phyloP scores from a whole-genome alignment of 2,113 vertebrate species.

The Galemys pyrenaicus region DNA sequence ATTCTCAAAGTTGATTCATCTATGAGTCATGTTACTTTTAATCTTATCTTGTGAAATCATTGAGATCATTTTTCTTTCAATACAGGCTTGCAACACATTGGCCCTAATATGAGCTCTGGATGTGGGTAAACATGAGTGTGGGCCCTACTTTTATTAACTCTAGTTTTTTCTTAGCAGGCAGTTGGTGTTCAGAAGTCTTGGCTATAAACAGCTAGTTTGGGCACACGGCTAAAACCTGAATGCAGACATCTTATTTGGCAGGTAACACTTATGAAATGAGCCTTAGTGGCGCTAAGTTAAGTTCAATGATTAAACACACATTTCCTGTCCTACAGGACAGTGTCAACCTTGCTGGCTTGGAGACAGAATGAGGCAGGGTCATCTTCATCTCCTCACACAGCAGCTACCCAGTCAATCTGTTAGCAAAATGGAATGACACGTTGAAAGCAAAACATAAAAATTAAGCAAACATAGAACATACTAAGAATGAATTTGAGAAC shows the following conservation, averaged over 20 bases:
- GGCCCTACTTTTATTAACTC: slow-evolving; percentile 67
- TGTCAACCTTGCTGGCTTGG: not conserved
- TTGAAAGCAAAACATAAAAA: not conserved
- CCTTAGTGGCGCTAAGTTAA: not conserved
- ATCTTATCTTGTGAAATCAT: slow-evolving; percentile 80
- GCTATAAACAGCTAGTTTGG: not conserved
- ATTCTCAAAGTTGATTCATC: slow-evolving; percentile 78
- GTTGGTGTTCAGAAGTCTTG: slow-evolving; percentile 29
- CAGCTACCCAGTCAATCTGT: not conserved
- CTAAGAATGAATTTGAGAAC: not conserved
- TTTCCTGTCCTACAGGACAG: not conserved
- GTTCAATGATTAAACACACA: not conserved
- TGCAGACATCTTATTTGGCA: slow-evolving; percentile 22
- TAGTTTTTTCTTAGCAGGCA: slow-evolving; percentile 13
- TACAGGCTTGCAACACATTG: slow-evolving; percentile 69
- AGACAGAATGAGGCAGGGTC: not conserved
- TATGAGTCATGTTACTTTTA: slow-evolving; percentile 78
- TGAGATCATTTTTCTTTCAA: slow-evolving; percentile 75
- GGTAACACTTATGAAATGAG: slow-evolving; percentile 16
- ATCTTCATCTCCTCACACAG: not conserved
- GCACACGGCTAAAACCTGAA: not conserved
- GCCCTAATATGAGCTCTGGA: slow-evolving; percentile 65
- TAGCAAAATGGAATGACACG: not conserved
- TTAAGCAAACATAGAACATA: not conserved
- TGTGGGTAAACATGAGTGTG: not conserved